Evolutionary conservation across 2,888 invertebrate genomes (phyloP).

Genomic region (Drosophila parthenogenetica): DNA sequence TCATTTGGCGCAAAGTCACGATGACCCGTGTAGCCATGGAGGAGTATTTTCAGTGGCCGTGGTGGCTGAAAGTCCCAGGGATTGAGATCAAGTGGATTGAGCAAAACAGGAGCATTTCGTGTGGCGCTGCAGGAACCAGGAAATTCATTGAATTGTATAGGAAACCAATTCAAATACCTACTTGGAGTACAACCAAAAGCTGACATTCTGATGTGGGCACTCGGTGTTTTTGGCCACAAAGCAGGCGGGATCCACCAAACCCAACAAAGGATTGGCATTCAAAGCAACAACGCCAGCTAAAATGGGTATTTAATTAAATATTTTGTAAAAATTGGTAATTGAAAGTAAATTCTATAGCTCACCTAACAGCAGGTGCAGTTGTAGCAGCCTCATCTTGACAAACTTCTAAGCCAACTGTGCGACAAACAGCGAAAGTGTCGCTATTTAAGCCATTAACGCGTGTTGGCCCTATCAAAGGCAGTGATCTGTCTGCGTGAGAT

Average conservation of each 20-base stretch:
- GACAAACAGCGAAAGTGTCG: conserved; percentile 47
- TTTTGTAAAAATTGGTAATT: neutral
- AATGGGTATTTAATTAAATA: neutral
- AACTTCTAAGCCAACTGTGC: conserved; percentile 57
- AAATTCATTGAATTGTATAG: too few relatives aligned
- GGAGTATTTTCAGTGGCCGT: conserved; percentile 86
- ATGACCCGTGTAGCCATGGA: conserved; percentile 89
- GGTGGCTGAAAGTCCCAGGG: conserved; percentile 74
- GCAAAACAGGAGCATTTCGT: conserved; percentile 85
- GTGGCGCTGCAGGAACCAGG: conserved; percentile 54
- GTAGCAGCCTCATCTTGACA: conserved; percentile 41
- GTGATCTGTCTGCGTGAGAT: conserved; percentile 48
- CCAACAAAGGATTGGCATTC: conserved; percentile 61
- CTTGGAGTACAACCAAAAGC: conserved; percentile 88
- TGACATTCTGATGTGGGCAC: conserved; percentile 88
- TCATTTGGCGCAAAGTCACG: conserved; percentile 87
- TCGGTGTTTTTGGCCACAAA: conserved; percentile 40
- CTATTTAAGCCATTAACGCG: conserved; percentile 56
- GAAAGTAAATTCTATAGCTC: neutral
- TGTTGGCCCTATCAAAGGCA: conserved; percentile 49
- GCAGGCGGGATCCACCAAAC: conserved; percentile 69
- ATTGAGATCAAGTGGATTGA: conserved; percentile 82
- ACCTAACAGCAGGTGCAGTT: conserved; percentile 52
- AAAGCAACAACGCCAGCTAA: conserved; percentile 29
- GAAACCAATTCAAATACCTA: conserved; percentile 71